Evolutionary conservation across 2,113 vertebrate genomes (phyloP).

Genomic region (Phylloscopus trochiloides): DNA sequence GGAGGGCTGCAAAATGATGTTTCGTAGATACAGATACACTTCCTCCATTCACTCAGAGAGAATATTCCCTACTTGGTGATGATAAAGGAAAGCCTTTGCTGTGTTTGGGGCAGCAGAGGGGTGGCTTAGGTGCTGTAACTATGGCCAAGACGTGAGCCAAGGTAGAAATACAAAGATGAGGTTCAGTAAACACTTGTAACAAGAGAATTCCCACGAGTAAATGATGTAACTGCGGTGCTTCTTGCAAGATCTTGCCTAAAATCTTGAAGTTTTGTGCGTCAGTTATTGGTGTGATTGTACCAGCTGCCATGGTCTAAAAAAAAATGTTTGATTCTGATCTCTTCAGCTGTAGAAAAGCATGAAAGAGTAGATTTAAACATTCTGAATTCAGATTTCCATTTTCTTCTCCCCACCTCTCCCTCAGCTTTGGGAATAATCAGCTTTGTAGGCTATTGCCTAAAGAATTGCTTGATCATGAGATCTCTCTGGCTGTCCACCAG

Average conservation of each 20-base stretch:
- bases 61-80: neutral
- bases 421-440: neutral
- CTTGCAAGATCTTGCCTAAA: neutral
- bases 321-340: neutral
- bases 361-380: neutral
- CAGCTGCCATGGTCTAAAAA: neutral
- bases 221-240: neutral
- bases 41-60: neutral
- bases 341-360: neutral
- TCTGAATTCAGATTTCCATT: neutral
- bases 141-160: neutral
- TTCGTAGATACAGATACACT: neutral
- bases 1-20: neutral
- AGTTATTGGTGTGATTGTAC: neutral
- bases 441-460: neutral
- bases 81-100: neutral
- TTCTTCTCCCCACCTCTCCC: neutral
- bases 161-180: neutral
- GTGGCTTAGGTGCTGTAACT: neutral
- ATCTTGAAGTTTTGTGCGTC: neutral
- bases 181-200: neutral
- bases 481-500: neutral
- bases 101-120: neutral
- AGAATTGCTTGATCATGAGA: accelerated
- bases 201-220: neutral